Evolutionary conservation across 2,797 vertebrate species (phyloP), one percentile per base, ranked within the genome.

Genomic region (Falco peregrinus): DNA sequence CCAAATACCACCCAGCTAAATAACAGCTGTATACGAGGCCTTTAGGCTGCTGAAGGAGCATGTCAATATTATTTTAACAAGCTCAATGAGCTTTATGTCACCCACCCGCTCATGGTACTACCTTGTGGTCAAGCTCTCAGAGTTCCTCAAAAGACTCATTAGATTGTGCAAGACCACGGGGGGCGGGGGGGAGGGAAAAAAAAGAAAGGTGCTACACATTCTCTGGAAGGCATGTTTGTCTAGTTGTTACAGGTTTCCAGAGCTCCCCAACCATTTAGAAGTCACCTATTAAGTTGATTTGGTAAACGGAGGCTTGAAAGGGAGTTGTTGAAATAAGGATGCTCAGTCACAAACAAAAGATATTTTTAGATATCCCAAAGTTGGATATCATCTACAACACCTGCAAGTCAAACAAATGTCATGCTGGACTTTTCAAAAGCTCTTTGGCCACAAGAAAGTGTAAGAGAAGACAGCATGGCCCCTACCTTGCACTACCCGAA

Each of bases 1-100:
- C 68, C 75, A 95, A 92, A 87, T 94, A 87, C 93, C 94, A 95
- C 77, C 88, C 88, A 87, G 84, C 86, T 61, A 84, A 96, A 54
- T 35, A 84, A 90, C 45, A 79, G 88, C 53, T 87, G 43, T 26
- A 20, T 24, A 67, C 0, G 3, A 80, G 78, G 71, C 70, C 60
- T 51, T 74, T 1, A 51, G 86, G 64, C 53, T 87, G 94, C 75
- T 77, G 60, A 77, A 85, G 82, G 61, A 54, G 78, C 60, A 37
- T 6, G 37, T 78, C 50, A 92, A 85, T 39, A 39, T 87, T 92
- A 92, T 85, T 94, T 93, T 80, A 95, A 96, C 75, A 87, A 95
- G 75, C 37, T 89, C 64, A 68, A 1, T 39, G 43, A 80, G 61
- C 71, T 95, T 87, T 78, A 48, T 56, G 54, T 83, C 57, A 88